Conservation (phyloP, 2,888 invertebrate species). For the Pogonocherus hispidulus region DNA sequence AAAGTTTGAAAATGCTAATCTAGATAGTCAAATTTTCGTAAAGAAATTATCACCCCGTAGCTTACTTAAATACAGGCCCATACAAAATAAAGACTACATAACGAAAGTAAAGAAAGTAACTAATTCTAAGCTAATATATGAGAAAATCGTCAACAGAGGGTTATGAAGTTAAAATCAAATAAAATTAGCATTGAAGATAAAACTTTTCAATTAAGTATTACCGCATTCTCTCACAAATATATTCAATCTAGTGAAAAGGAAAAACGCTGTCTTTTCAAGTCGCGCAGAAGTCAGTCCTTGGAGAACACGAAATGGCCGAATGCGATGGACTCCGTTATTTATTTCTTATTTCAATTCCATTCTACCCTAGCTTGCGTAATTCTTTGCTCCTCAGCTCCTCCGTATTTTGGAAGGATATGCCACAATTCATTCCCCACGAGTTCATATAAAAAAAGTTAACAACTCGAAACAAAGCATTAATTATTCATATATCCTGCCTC, state of each 20-base stretch:
- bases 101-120: no score
- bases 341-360: slow-evolving; percentile 4
- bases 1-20: no score
- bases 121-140: no score
- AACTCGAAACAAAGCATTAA: neutral
- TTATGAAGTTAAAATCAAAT: no score
- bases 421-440: neutral
- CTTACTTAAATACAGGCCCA: no score
- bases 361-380: neutral
- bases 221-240: neutral
- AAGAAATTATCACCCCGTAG: no score
- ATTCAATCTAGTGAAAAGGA: neutral
- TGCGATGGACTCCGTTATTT: neutral
- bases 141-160: no score
- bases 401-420: neutral
- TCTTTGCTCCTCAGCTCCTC: neutral
- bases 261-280: neutral
- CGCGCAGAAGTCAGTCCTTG: neutral
- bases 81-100: no score
- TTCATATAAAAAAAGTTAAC: neutral
- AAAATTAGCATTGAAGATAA: neutral
- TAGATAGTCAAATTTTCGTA: no score
- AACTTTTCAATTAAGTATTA: neutral
- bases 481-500: neutral
- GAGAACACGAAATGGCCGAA: neutral